Evolutionary conservation across 2,113 vertebrate genomes (phyloP).

Genomic region (Ginglymostoma cirratum): DNA sequence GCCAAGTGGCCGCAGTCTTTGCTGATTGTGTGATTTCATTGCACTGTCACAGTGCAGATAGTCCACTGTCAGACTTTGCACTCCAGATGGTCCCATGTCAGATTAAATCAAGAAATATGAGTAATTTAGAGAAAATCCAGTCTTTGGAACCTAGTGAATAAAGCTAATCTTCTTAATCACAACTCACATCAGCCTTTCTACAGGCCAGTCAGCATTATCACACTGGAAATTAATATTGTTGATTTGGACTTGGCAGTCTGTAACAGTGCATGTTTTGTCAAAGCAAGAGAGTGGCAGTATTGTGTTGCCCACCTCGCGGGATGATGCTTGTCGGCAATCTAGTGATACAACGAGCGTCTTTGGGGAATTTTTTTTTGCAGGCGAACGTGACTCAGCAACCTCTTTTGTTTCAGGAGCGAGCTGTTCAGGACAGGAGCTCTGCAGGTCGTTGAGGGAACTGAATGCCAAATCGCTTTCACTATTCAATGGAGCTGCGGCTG

Average conservation of each 20-base stretch:
- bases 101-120: slow-evolving; percentile 1
- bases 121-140: not conserved
- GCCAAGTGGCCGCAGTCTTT: not conserved
- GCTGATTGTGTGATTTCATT: not conserved
- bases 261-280: not conserved
- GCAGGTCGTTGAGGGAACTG: not conserved
- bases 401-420: not conserved
- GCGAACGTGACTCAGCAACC: not conserved
- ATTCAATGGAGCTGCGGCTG: not conserved
- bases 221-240: slow-evolving; percentile 28
- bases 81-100: not conserved
- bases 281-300: not conserved
- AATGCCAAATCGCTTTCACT: not conserved
- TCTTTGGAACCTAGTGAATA: not conserved
- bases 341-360: not conserved
- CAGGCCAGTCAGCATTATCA: slow-evolving; percentile 20
- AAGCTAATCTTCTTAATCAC: not conserved
- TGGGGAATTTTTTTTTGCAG: not conserved
- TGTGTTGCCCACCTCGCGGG: not conserved
- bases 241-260: not conserved
- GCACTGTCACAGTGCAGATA: not conserved
- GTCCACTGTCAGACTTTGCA: not conserved
- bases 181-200: not conserved
- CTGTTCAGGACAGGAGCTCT: not conserved
- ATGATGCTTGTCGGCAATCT: not conserved